These are phyloP conservation scores for Drosophila hamatofila DNA, from an alignment of 2,888 invertebrate genomes.

Conservation along the genomic window DNA sequence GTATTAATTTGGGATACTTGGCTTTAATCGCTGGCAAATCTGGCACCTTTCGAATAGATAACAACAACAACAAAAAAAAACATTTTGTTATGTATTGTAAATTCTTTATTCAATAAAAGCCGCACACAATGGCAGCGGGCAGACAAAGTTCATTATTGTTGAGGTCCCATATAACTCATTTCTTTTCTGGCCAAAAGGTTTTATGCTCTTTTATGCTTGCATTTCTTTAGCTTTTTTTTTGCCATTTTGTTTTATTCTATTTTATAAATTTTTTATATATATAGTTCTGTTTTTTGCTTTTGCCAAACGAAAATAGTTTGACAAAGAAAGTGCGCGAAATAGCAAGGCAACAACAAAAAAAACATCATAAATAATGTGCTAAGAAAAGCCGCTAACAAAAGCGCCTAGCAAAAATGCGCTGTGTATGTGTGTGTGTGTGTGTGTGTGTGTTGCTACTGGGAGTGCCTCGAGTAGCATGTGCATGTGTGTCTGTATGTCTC, in stretches of 20 bases:
- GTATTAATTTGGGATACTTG: constrained; percentile 43
- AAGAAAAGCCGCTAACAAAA: constrained; percentile 73
- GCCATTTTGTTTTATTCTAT: constrained; percentile 13
- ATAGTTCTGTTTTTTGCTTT: constrained; percentile 12
- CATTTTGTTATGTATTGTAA: constrained; percentile 25
- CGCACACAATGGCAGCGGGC: constrained; percentile 26
- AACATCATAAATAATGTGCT: constrained; percentile 71
- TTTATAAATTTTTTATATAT: constrained; percentile 4
- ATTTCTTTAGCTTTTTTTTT: constrained; percentile 38
- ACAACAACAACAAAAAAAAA: not conserved
- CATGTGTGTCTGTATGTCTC: not conserved
- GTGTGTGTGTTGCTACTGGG: constrained; percentile 22
- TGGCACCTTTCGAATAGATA: constrained; percentile 29
- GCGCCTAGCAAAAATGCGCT: constrained; percentile 51
- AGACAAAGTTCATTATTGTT: constrained; percentile 64
- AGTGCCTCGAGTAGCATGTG: constrained; percentile 22
- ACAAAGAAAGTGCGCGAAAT: constrained; percentile 69
- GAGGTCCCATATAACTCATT: constrained; percentile 43
- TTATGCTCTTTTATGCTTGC: constrained; percentile 45
- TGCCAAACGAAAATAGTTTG: constrained; percentile 53
- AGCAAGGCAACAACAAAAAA: constrained; percentile 38
- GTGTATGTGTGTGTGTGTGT: constrained; percentile 6
- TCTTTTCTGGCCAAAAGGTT: constrained; percentile 26
- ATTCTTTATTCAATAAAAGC: constrained; percentile 45
- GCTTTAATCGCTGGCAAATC: constrained; percentile 59